These are phyloP conservation scores for Embiotoca jacksoni DNA, from an alignment of 2,113 vertebrate species.

Conservation along the genomic window DNA sequence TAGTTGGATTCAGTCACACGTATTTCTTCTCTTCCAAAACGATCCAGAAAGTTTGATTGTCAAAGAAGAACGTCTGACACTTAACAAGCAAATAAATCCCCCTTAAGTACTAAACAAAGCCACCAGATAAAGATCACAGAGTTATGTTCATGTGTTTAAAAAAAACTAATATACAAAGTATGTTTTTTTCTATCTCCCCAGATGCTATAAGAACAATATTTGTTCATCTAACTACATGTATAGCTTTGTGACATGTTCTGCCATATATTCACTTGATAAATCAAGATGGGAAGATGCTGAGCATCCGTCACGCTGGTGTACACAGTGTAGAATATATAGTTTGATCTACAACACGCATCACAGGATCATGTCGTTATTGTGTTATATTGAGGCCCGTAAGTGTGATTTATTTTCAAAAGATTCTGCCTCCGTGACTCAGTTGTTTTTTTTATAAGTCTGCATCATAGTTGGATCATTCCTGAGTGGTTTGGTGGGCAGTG, in stretches of 20 bases:
- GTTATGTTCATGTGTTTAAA: not conserved
- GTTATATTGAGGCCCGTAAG: not conserved
- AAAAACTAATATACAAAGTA: not conserved
- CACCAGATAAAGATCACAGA: no score
- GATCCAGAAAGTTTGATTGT: not conserved
- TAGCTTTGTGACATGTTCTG: no score
- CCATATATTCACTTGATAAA: no score
- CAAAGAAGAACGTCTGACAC: not conserved
- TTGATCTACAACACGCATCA: not conserved
- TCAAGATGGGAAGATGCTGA: no score
- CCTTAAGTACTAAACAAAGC: not conserved
- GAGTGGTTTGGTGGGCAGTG: constrained; percentile 13
- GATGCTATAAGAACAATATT: no score
- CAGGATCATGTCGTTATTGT: not conserved
- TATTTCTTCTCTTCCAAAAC: not conserved
- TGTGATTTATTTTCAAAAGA: not conserved
- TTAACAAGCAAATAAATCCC: not conserved
- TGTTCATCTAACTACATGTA: no score
- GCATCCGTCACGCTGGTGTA: not conserved
- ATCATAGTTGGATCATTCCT: constrained; percentile 10
- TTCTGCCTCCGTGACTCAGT: constrained; percentile 1
- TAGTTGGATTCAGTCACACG: no score
- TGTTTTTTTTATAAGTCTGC: not conserved
- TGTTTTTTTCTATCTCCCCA: no score
- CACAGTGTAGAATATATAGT: not conserved